Percentiles rank a stretch among this genome's conserved stretches.
Evolutionary conservation across 2,888 invertebrate species (phyloP).

Genomic region (Drosophila emarginata): DNA sequence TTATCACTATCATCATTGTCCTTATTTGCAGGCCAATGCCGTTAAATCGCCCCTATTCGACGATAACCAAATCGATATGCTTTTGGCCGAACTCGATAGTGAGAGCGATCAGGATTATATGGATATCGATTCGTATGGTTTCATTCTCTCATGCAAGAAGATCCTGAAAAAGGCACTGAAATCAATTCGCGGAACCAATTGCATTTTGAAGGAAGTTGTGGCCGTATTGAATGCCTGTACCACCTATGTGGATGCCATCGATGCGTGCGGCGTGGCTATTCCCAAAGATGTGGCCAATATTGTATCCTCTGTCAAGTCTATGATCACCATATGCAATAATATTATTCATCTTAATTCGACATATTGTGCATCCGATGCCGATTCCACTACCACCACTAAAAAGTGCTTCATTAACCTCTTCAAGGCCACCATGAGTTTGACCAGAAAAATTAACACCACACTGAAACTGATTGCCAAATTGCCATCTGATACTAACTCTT

Average conservation of each 20-base stretch:
- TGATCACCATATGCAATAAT: constrained; percentile 34
- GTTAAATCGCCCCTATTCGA: constrained; percentile 10
- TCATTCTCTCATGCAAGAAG: constrained; percentile 16
- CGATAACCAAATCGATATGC: constrained; percentile 18
- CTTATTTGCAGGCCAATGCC: constrained; percentile 36
- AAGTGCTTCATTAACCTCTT: constrained; percentile 22
- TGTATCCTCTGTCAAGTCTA: constrained; percentile 37
- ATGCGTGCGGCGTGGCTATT: constrained; percentile 36
- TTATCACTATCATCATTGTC: not conserved
- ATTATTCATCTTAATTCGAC: constrained; percentile 36
- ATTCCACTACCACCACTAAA: constrained; percentile 5
- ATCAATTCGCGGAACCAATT: constrained; percentile 47
- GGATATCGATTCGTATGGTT: constrained; percentile 40
- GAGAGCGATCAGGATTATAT: constrained; percentile 31
- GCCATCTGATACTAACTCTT: constrained; percentile 49
- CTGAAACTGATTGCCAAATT: constrained; percentile 30
- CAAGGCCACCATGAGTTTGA: constrained; percentile 19
- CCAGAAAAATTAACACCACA: constrained; percentile 30
- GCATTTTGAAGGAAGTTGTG: constrained; percentile 48
- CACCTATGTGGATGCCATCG: constrained; percentile 44
- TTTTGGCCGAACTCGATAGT: constrained; percentile 26
- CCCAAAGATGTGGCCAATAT: constrained; percentile 52
- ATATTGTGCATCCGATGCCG: constrained; percentile 27
- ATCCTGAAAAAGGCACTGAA: constrained; percentile 21
- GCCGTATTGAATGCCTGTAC: constrained; percentile 39